phyloP scores from a whole-genome alignment of 2,113 vertebrate species.

The Saguinus imperator region DNA sequence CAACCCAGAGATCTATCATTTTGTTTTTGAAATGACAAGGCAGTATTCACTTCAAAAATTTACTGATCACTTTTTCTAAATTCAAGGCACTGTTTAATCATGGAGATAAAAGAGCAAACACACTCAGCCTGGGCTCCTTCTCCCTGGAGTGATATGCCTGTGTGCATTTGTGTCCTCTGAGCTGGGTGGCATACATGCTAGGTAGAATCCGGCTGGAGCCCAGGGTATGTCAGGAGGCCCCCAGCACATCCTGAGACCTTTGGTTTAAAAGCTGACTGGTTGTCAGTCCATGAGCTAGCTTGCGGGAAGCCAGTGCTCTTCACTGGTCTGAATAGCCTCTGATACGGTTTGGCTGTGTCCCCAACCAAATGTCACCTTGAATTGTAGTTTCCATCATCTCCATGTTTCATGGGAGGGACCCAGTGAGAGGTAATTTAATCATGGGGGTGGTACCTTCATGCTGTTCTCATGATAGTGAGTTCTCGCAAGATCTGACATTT shows the following conservation, averaged over 20 bases:
- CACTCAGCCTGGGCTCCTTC: background rate
- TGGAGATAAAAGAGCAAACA: background rate
- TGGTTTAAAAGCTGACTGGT: background rate
- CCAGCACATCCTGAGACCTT: background rate
- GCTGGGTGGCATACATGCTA: rapidly evolving
- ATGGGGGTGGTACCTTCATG: too few species aligned
- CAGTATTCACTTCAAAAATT: background rate
- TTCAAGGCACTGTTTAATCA: background rate
- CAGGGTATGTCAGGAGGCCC: background rate
- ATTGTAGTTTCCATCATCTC: too few species aligned
- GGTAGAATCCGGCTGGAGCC: background rate
- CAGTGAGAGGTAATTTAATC: too few species aligned
- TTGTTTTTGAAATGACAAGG: slow-evolving; percentile 24
- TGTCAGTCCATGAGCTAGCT: background rate
- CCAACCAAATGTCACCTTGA: too few species aligned
- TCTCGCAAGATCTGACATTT: too few species aligned
- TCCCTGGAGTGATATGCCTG: background rate
- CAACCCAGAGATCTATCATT: background rate
- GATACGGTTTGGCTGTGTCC: too few species aligned
- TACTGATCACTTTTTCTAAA: background rate
- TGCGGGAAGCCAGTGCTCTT: background rate
- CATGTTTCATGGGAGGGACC: too few species aligned
- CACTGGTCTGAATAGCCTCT: background rate
- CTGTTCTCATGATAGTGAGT: too few species aligned
- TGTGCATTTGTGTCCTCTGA: rapidly evolving